A percentile compares a stretch with the other conserved stretches of the same genome.
Conservation (phyloP, 2,888 invertebrate species). For the Nephrotoma appendiculata region DNA sequence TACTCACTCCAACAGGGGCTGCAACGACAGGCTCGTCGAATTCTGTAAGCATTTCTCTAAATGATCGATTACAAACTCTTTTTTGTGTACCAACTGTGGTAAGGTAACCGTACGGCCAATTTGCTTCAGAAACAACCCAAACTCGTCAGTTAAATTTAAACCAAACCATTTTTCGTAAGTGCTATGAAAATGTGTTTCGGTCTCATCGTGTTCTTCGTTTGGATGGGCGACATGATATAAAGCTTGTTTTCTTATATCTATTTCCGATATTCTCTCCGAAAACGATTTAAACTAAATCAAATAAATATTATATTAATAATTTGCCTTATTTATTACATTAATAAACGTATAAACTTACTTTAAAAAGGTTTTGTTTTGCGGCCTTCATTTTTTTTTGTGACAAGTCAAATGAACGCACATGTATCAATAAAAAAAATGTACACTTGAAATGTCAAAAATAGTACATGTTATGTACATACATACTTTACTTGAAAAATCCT, state of each 20-base stretch:
- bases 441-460: background rate
- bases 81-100: conserved; percentile 68
- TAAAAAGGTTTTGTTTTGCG: conserved; percentile 48
- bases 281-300: conserved; percentile 67
- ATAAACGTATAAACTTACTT: conserved; percentile 37
- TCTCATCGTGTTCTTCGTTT: conserved; percentile 52
- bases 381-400: background rate
- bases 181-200: conserved; percentile 66
- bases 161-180: conserved; percentile 79
- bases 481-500: background rate
- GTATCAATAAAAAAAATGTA: background rate
- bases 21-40: conserved; percentile 57
- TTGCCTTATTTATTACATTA: background rate
- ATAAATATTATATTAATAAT: background rate
- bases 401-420: background rate
- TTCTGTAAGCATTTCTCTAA: conserved; percentile 58
- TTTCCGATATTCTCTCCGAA: conserved; percentile 68
- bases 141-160: conserved; percentile 73
- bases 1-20: conserved; percentile 73
- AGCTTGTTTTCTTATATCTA: conserved; percentile 68
- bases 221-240: conserved; percentile 70
- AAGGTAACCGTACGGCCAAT: conserved; percentile 63
- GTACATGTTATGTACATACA: background rate
- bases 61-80: conserved; percentile 57
- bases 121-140: conserved; percentile 59